Conservation (phyloP, 2,113 vertebrate species). For the Psephotus haematonotus region DNA sequence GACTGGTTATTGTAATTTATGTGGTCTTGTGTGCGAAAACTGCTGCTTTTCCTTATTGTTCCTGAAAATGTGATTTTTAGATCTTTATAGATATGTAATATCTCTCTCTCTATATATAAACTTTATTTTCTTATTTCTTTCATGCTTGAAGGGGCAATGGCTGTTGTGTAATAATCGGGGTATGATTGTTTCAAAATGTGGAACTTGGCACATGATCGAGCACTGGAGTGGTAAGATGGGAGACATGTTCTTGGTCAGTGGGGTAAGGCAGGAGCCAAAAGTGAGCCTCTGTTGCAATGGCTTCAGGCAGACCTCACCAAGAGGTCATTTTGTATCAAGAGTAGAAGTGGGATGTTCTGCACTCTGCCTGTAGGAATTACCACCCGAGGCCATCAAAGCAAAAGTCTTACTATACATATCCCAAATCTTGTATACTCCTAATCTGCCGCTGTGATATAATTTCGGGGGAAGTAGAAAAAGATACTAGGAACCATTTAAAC, state of each 20-base stretch:
- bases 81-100: not conserved
- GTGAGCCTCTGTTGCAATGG: not conserved
- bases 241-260: accelerated
- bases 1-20: accelerated
- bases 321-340: not conserved
- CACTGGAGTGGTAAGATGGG: accelerated
- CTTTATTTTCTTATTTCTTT: not conserved
- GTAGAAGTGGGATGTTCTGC: not conserved
- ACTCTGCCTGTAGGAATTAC: not conserved
- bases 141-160: accelerated
- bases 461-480: not conserved
- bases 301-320: not conserved
- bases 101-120: not conserved
- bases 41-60: not conserved
- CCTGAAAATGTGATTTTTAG: accelerated
- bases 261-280: not conserved
- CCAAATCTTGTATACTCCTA: not conserved
- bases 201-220: accelerated
- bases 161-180: not conserved
- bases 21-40: not conserved
- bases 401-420: not conserved
- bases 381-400: not conserved
- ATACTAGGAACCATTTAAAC: not conserved
- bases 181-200: not conserved
- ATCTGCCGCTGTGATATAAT: not conserved